A percentile compares a stretch with the other conserved stretches of the same genome.
Conservation (phyloP, 2,113 vertebrate species). For the Mirza zaza region DNA sequence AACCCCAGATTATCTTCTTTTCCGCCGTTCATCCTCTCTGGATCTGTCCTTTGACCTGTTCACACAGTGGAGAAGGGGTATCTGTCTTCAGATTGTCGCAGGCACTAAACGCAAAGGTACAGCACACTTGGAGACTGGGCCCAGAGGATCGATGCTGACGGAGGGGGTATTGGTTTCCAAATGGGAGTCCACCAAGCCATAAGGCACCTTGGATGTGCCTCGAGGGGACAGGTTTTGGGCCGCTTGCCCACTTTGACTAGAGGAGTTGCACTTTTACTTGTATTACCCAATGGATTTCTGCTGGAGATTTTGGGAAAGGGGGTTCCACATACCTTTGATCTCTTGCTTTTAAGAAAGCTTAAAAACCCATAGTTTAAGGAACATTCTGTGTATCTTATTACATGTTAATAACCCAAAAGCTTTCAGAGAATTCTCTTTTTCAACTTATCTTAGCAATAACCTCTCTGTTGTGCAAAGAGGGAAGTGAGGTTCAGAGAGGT, state of each 20-base stretch:
- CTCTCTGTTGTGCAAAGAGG: background rate
- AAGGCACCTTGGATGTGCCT: background rate
- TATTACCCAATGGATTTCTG: background rate
- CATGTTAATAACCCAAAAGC: background rate
- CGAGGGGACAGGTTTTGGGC: background rate
- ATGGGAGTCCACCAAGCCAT: background rate
- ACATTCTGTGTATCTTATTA: background rate
- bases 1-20: background rate
- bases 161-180: background rate
- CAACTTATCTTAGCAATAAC: background rate
- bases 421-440: constrained; percentile 1
- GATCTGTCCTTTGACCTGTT: background rate
- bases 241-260: background rate
- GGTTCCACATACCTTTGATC: background rate
- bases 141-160: background rate
- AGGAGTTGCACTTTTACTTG: background rate
- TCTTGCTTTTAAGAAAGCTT: background rate
- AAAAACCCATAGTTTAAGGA: background rate
- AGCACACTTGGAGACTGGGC: background rate
- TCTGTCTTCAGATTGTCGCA: background rate
- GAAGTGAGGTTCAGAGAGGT: background rate
- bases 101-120: background rate
- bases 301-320: background rate
- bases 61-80: background rate
- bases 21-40: background rate